Conservation (phyloP, 2,797 vertebrate genomes). For the Clarias pachynema region DNA sequence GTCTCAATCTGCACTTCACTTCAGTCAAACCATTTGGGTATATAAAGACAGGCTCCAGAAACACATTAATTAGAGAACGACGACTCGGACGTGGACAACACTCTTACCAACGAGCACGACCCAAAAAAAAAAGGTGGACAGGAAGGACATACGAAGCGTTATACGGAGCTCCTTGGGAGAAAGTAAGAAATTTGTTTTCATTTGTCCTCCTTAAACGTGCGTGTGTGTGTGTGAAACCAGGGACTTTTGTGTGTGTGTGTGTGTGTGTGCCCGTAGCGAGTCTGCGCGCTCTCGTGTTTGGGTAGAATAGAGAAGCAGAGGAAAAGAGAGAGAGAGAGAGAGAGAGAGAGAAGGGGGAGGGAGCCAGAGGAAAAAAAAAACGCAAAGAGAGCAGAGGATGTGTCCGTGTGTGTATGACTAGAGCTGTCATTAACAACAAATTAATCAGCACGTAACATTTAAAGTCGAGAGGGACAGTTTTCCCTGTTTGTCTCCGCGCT, state of each 20-base stretch:
- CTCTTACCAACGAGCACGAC: slow-evolving; percentile 76
- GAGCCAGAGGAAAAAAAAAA: slow-evolving; percentile 54
- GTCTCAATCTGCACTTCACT: slow-evolving; percentile 99
- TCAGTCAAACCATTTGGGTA: slow-evolving; percentile 85
- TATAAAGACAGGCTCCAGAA: slow-evolving; percentile 79
- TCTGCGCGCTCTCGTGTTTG: slow-evolving; percentile 38
- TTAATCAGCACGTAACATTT: slow-evolving; percentile 77
- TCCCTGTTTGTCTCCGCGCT: slow-evolving; percentile 51
- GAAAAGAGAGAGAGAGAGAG: slow-evolving; percentile 46
- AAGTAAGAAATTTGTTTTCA: slow-evolving; percentile 77
- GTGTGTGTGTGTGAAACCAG: slow-evolving; percentile 41
- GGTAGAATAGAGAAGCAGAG: slow-evolving; percentile 58
- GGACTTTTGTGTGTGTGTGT: slow-evolving; percentile 30
- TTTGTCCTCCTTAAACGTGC: slow-evolving; percentile 54
- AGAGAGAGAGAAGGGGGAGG: slow-evolving; percentile 64
- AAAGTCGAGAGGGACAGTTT: slow-evolving; percentile 67
- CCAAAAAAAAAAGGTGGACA: slow-evolving; percentile 75
- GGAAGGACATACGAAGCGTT: slow-evolving; percentile 68
- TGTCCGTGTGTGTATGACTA: slow-evolving; percentile 57
- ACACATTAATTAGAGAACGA: slow-evolving; percentile 76
- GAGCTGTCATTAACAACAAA: slow-evolving; percentile 78
- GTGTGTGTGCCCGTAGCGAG: slow-evolving; percentile 69
- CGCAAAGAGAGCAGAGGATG: slow-evolving; percentile 63
- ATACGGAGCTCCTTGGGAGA: slow-evolving; percentile 78
- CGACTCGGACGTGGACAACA: slow-evolving; percentile 64